A percentile compares a stretch with the other conserved stretches of the same genome.
Evolutionary conservation across 2,888 invertebrate genomes (phyloP).

Genomic region (Pharmacophagus antenor): DNA sequence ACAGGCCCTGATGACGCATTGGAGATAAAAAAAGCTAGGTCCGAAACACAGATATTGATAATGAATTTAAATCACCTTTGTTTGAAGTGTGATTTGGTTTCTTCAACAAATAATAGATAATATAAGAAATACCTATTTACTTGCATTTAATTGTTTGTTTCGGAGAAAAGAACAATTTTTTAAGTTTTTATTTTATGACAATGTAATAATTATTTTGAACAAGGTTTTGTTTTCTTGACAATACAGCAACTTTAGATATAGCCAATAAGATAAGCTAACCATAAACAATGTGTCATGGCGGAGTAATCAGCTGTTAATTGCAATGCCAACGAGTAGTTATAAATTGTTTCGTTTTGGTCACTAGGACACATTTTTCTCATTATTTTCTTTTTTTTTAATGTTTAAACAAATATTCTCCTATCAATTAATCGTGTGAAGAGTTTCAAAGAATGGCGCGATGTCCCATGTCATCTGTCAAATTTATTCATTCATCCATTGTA

Average conservation of each 20-base stretch:
- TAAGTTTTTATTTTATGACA: too few species aligned
- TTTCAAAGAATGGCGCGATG: conserved; percentile 72
- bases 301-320: conserved; percentile 79
- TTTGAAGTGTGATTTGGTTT: too few species aligned
- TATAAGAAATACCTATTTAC: too few species aligned
- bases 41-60: too few species aligned
- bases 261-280: conserved; percentile 31
- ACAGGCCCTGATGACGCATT: too few species aligned
- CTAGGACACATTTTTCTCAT: conserved; percentile 41
- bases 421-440: conserved; percentile 37
- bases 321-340: conserved; percentile 63
- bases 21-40: too few species aligned
- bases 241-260: conserved; percentile 19
- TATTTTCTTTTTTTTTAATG: conserved; percentile 37
- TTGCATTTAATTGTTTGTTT: too few species aligned
- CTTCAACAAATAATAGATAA: too few species aligned
- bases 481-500: conserved; percentile 75
- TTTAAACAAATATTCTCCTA: conserved; percentile 35
- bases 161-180: too few species aligned
- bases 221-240: background rate
- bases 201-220: background rate
- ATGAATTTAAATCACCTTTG: too few species aligned
- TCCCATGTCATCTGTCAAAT: conserved; percentile 74
- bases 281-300: conserved; percentile 68
- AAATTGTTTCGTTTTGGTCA: conserved; percentile 46